Percentiles rank a stretch among this genome's conserved stretches.
Conservation (phyloP, 2,888 invertebrate species). For the Stramonita haemastoma region DNA sequence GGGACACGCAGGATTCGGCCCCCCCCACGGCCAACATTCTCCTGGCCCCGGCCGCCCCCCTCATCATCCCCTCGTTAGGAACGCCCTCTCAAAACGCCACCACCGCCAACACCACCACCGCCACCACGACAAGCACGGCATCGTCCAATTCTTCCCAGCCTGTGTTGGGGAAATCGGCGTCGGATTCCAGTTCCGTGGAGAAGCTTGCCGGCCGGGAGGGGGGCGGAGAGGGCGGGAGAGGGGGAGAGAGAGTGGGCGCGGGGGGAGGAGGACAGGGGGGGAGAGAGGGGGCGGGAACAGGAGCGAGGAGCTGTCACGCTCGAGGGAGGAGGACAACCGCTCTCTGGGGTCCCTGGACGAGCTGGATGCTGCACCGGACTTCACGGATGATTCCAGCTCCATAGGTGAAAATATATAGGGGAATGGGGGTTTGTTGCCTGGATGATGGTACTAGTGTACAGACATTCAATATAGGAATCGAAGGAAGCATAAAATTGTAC, state of each 20-base stretch:
- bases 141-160: conserved; percentile 8
- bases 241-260: conserved; percentile 27
- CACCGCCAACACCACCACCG: neutral
- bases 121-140: conserved; percentile 23
- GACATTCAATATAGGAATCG: too few relatives aligned
- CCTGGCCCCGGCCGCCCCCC: conserved; percentile 63
- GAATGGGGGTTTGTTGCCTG: too few relatives aligned
- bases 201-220: conserved; percentile 4
- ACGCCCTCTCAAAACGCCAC: neutral
- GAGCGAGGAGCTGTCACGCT: conserved; percentile 37
- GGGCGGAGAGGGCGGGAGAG: neutral
- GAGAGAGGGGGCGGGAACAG: conserved; percentile 26
- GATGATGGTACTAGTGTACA: too few relatives aligned
- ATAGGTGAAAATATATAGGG: neutral
- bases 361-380: conserved; percentile 45
- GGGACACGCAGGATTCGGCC: conserved; percentile 67
- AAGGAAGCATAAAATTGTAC: too few relatives aligned
- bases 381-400: conserved; percentile 31
- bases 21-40: conserved; percentile 59
- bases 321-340: conserved; percentile 47
- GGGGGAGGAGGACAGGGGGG: conserved; percentile 25
- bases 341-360: conserved; percentile 53
- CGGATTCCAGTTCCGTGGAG: neutral
- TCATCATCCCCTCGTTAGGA: conserved; percentile 48
- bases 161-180: neutral